These are phyloP conservation scores for Amphiprion ocellaris DNA, from an alignment of 2,113 vertebrate genomes.

Conservation along the genomic window DNA sequence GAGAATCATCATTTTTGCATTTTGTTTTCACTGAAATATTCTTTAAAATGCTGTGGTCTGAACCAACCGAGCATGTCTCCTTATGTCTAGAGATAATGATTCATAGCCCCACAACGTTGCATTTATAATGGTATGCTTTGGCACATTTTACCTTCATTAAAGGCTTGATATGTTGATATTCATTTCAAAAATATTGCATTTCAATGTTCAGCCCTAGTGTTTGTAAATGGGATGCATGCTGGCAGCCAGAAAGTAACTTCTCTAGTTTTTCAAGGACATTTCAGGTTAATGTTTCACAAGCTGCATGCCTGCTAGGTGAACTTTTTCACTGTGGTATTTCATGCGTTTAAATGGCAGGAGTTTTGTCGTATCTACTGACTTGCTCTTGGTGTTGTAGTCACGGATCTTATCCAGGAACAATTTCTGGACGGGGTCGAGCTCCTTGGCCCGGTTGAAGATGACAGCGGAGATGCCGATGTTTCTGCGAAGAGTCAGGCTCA, in stretches of 20 bases:
- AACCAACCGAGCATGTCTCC: too few species aligned
- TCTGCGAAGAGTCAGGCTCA: conserved; percentile 86
- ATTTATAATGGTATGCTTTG: too few species aligned
- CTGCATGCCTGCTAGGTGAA: too few species aligned
- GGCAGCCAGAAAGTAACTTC: background rate
- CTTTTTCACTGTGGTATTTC: background rate
- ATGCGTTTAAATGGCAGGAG: background rate
- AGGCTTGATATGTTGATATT: too few species aligned
- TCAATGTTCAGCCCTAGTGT: background rate
- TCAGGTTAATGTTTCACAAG: conserved; percentile 1
- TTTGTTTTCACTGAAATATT: too few species aligned
- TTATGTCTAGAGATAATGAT: too few species aligned
- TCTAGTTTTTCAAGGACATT: background rate
- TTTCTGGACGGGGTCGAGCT: conserved; percentile 95
- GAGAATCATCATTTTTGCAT: too few species aligned
- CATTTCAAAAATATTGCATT: too few species aligned
- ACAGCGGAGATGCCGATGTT: conserved; percentile 93
- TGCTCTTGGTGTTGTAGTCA: conserved; percentile 93
- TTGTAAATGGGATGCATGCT: background rate
- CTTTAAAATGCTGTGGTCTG: too few species aligned
- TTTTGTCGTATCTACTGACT: conserved; percentile 82
- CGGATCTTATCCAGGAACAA: conserved; percentile 97
- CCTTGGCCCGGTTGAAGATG: conserved; percentile 87
- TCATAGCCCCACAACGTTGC: too few species aligned
- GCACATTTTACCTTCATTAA: too few species aligned